A percentile compares a stretch with the other conserved stretches of the same genome.
These are phyloP conservation scores for Heterochromis multidens DNA, from an alignment of 2,113 vertebrate species.

Conservation along the genomic window DNA sequence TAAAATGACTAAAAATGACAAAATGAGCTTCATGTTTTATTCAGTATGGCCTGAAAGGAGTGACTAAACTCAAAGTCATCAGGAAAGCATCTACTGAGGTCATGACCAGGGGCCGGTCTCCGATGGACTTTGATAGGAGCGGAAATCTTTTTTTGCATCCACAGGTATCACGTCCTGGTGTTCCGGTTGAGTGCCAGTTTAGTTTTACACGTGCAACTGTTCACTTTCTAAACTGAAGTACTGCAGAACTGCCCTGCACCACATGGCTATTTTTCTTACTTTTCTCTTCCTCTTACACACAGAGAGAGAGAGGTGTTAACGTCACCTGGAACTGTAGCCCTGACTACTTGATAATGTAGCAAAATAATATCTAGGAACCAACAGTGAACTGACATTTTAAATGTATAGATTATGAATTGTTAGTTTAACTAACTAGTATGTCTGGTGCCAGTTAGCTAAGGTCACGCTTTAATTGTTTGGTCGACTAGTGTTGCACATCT, in stretches of 20 bases:
- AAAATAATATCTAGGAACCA: not conserved
- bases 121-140: not conserved
- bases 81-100: not conserved
- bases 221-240: not conserved
- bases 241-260: not conserved
- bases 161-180: not conserved
- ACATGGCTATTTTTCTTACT: not conserved
- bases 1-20: not conserved
- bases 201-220: rapidly evolving
- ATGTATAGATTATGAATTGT: not conserved
- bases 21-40: not conserved
- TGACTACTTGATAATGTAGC: no score
- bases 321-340: no score
- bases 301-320: not conserved
- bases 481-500: not conserved
- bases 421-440: not conserved
- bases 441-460: not conserved
- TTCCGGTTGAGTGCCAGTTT: not conserved
- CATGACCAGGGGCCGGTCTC: not conserved
- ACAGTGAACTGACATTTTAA: not conserved
- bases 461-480: not conserved
- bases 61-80: not conserved
- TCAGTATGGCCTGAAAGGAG: not conserved
- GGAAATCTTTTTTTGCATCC: not conserved
- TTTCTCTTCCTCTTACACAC: not conserved